These are phyloP conservation scores for Hydrochoerus hydrochaeris DNA, from an alignment of 2,113 vertebrate species.

Conservation along the genomic window DNA sequence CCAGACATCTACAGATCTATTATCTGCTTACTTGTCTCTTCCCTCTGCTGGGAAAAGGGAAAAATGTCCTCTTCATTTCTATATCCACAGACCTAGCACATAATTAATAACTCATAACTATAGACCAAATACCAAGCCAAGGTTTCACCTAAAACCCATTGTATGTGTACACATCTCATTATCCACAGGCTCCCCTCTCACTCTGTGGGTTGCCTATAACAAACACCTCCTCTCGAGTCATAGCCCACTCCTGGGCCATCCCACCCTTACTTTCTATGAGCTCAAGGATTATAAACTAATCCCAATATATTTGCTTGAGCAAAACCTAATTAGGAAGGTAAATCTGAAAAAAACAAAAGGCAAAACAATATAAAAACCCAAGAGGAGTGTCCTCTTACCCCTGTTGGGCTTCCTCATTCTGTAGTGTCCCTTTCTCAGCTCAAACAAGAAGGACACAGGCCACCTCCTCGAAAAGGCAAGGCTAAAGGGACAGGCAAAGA, in stretches of 20 bases:
- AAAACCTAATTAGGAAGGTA: constrained; percentile 76
- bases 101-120: background rate
- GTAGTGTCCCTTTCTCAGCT: background rate
- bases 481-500: background rate
- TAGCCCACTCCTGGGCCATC: background rate
- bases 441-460: background rate
- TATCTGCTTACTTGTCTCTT: background rate
- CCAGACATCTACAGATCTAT: rapidly evolving
- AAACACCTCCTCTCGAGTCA: constrained; percentile 31
- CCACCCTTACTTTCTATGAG: constrained; percentile 59
- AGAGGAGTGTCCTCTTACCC: background rate
- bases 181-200: background rate
- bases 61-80: background rate
- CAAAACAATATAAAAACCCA: background rate
- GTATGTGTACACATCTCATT: background rate
- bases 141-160: background rate
- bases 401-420: background rate
- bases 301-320: constrained; percentile 70
- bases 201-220: background rate
- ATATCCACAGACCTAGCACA: background rate
- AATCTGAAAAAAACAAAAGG: constrained; percentile 55
- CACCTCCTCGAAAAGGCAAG: background rate
- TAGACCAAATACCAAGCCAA: background rate
- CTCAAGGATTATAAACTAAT: constrained; percentile 78
- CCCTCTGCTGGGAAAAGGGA: rapidly evolving